Evolutionary conservation across 2,888 invertebrate species (phyloP), one percentile per base, ranked within the genome.

Genomic region (Aporophyla lueneburgensis): DNA sequence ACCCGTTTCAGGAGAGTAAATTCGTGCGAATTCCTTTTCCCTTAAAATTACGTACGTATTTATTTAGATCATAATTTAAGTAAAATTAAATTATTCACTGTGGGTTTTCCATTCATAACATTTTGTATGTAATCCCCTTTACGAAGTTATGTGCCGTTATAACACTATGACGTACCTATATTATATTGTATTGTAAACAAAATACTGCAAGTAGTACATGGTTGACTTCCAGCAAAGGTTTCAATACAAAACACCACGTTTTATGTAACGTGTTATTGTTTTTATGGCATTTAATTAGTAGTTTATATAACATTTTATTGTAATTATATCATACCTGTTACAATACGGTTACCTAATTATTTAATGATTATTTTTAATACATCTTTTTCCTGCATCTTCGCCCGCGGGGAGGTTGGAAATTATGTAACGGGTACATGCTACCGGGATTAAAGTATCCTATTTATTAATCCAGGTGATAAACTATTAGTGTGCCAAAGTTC

Each of bases 151-250:
- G 70, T 51, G 19, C 27, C 6, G 53, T 76, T 71, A 62, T 84
- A 71, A 63, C 53, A 72, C 51, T 73, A 59, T 75, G 71, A 73
- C 85, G 85, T 72, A 46, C 19, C 16, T 66, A 43, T 56, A 58
- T 51, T 27, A 21, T 51, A 68, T 59, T 49, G 24, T 80, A 59
- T 72, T 70, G 75, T 80, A 84, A 83, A 84, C 72, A 81, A 73
- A 70, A 84, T 70, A 72, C 21, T n/a, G 62, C 24, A 51, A 51
- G 54, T 74, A 51, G 54, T 74, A 66, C 51, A 58, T 51, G 58
- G 49, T 61, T 40, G 63, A 69, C 40, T 74, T 69, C 81, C 66
- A 58, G 61, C 51, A 24, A 33, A 40, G 7, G 16, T 43, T 46
- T 40, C 27, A 78, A 61, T 74, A 43, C 59, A 82, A 65, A 62